phyloP scores from a whole-genome alignment of 2,888 invertebrate genomes.

The Callimorpha dominula region DNA sequence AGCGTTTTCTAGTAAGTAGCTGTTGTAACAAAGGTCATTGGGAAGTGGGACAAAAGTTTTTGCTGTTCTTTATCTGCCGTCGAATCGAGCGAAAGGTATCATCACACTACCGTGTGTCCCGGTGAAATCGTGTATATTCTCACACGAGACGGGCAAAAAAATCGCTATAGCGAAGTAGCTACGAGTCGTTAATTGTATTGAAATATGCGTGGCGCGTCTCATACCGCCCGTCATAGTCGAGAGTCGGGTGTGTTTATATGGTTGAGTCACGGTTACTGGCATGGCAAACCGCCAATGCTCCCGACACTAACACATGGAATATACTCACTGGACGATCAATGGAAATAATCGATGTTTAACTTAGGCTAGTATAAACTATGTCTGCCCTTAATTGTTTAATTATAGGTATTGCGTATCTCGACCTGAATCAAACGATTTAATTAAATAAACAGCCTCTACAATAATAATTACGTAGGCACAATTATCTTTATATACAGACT shows the following conservation, averaged over 20 bases:
- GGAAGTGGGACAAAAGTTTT: slow-evolving; percentile 80
- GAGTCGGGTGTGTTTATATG: slow-evolving; percentile 62
- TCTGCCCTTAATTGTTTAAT: slow-evolving; percentile 45
- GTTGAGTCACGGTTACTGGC: slow-evolving; percentile 68
- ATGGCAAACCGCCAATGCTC: slow-evolving; percentile 76
- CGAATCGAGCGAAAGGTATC: slow-evolving; percentile 84
- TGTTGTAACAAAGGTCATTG: slow-evolving; percentile 81
- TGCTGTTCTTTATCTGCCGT: slow-evolving; percentile 76
- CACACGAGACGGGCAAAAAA: slow-evolving; percentile 79
- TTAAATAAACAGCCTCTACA: slow-evolving; percentile 11
- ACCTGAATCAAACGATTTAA: slow-evolving; percentile 10
- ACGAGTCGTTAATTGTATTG: slow-evolving; percentile 75
- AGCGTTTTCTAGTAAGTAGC: slow-evolving; percentile 63
- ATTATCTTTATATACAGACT: background rate
- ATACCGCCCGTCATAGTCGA: slow-evolving; percentile 57
- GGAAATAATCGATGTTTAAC: slow-evolving; percentile 59
- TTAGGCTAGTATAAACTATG: slow-evolving; percentile 30
- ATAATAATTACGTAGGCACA: background rate
- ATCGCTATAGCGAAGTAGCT: slow-evolving; percentile 58
- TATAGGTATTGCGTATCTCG: slow-evolving; percentile 20
- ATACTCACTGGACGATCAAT: slow-evolving; percentile 51
- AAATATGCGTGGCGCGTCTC: slow-evolving; percentile 68
- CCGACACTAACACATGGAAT: slow-evolving; percentile 55
- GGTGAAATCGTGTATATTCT: slow-evolving; percentile 81
- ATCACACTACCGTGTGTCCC: slow-evolving; percentile 74